Evolutionary conservation across 2,113 vertebrate species (phyloP), one percentile per base, ranked within the genome.

Genomic region (Peucedramus taeniatus): DNA sequence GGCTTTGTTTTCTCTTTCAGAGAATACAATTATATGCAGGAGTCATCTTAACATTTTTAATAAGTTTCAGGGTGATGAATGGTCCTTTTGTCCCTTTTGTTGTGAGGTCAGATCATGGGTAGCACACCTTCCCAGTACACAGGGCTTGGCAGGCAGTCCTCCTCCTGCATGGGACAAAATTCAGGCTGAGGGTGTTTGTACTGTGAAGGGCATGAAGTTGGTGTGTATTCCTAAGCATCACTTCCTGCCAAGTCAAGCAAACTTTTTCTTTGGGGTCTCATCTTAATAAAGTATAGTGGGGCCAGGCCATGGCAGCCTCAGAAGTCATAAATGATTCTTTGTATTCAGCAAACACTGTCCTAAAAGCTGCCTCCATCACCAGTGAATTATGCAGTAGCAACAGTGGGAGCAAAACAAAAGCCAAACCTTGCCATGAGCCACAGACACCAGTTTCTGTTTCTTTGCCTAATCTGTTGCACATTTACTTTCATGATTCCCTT

Each of bases 11-110:
- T 35, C 57, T 20, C 8, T 54, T 53, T 57, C 28, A 37, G 15
- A 65, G 26, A 83, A 33, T 9, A 10, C 6, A 31, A 0, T 37
- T 28, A 27, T 27, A 39, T 0, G 0, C 24, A 42, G 54, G 50
- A 64, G 37, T 70, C 17, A 70, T 12, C 8, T 61, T 80, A 64
- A 82, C 5, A 49, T 76, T 83, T 91, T 59, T 31, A 40, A 18
- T 69, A 77, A 86, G 23, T 65, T 27, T 63, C 5, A 31, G n/a
- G 26, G 28, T 89, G 23, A 35, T 45, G 57, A 69, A 37, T 12
- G 14, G 37, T 77, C 45, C 11, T 88, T 89, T 82, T n/a, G n/a
- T 60, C 24, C 18, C 30, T 76, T 59, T 47, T 14, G 3, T 26
- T 35, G 17, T n/a, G 61, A 51, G 28, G 39, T 37, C 15, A 85